Percentiles rank a stretch among this genome's conserved stretches.
phyloP scores from a whole-genome alignment of 2,797 vertebrate species.

The Allobates femoralis region DNA sequence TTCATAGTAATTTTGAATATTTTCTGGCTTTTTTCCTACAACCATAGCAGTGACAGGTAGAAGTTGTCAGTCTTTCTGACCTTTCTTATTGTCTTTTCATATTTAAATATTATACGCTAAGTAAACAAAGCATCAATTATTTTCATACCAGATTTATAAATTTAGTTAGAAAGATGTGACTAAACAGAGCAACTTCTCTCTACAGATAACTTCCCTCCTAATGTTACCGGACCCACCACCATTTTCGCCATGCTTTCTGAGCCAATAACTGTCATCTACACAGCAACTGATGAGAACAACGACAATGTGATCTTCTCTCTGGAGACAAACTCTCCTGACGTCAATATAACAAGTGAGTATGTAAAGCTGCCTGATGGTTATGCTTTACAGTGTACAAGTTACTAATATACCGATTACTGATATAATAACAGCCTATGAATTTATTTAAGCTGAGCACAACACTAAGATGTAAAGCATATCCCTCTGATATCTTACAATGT shows the following conservation, averaged over 20 bases:
- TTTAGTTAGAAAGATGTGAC: not conserved
- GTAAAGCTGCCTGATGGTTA: not conserved
- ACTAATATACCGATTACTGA: not conserved
- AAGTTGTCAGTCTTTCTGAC: not conserved
- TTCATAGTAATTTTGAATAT: not conserved
- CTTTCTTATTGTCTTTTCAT: not conserved
- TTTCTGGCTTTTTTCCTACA: not conserved
- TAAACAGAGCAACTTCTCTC: not conserved
- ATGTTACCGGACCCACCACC: constrained; percentile 58
- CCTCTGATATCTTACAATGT: not conserved
- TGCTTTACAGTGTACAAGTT: not conserved
- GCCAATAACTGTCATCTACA: constrained; percentile 40
- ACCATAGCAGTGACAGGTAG: not conserved
- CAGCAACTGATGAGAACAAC: constrained; percentile 56
- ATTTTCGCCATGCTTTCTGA: constrained; percentile 43
- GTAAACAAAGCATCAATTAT: not conserved
- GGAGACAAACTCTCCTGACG: constrained; percentile 57
- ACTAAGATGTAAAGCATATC: not conserved
- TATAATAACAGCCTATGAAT: not conserved
- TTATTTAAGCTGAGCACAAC: not conserved
- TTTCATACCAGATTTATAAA: not conserved
- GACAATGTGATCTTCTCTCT: constrained; percentile 58
- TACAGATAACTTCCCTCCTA: constrained; percentile 64
- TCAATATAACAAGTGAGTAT: constrained; percentile 61
- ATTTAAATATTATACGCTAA: not conserved